These are phyloP conservation scores for Guaruba guarouba DNA, from an alignment of 2,113 vertebrate species.

Conservation along the genomic window DNA sequence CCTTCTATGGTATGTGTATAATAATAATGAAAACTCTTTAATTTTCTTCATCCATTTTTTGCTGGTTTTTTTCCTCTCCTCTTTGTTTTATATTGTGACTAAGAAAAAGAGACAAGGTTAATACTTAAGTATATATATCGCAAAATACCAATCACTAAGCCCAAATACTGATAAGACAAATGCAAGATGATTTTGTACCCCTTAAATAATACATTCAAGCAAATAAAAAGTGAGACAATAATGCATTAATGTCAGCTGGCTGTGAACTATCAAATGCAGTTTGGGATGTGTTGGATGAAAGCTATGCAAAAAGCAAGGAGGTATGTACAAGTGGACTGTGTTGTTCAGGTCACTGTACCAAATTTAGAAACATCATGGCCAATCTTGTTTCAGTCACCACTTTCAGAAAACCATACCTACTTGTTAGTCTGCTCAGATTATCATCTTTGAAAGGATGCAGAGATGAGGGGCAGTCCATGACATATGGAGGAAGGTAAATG, in stretches of 20 bases:
- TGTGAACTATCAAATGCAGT: background rate
- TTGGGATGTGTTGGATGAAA: background rate
- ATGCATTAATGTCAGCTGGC: background rate
- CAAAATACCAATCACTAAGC: background rate
- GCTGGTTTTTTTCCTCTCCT: rapidly evolving
- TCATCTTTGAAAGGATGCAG: background rate
- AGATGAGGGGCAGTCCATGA: background rate
- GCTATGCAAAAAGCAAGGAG: background rate
- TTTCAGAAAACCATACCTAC: background rate
- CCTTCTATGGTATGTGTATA: background rate
- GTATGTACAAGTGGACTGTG: background rate
- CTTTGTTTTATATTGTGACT: background rate
- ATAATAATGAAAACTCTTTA: background rate
- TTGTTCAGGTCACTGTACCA: background rate
- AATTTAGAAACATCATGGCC: background rate
- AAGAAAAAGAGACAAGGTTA: background rate
- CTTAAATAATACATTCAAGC: background rate
- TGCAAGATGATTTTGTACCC: background rate
- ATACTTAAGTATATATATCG: background rate
- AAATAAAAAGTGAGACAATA: background rate
- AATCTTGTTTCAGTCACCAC: background rate
- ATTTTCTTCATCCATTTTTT: background rate
- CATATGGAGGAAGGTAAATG: background rate
- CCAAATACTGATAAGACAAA: background rate
- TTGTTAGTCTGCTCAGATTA: background rate